Percentiles rank a stretch among this genome's conserved stretches.
These are phyloP conservation scores for Eumerus sabulonum DNA, from an alignment of 2,888 invertebrate genomes.

Conservation along the genomic window DNA sequence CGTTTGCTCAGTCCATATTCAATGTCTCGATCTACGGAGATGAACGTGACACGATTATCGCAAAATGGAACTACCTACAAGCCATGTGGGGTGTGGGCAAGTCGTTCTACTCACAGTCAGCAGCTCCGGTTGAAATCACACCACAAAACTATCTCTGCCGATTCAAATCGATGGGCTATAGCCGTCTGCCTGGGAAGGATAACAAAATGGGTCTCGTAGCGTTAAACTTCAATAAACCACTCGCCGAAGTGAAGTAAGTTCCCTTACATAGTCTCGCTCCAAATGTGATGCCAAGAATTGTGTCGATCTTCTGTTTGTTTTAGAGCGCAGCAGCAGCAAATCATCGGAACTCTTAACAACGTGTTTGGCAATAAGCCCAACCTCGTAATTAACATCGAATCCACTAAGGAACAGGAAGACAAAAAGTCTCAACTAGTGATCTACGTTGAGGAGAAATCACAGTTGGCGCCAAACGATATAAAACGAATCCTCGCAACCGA, in stretches of 20 bases:
- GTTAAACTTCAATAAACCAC: constrained; percentile 89
- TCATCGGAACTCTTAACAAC: constrained; percentile 83
- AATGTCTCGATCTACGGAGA: constrained; percentile 94
- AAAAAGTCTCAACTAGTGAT: constrained; percentile 88
- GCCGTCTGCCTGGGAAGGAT: constrained; percentile 89
- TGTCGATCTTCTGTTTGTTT: neutral
- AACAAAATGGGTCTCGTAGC: constrained; percentile 95
- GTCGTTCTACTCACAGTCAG: constrained; percentile 88
- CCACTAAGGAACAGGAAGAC: constrained; percentile 88
- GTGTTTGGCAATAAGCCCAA: constrained; percentile 92
- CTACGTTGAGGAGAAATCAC: constrained; percentile 85
- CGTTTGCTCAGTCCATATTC: constrained; percentile 86
- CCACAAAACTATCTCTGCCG: constrained; percentile 94
- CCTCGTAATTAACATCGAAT: constrained; percentile 87
- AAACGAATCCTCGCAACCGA: constrained; percentile 87
- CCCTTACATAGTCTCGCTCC: neutral
- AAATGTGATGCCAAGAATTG: neutral
- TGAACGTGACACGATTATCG: constrained; percentile 94
- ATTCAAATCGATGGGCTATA: constrained; percentile 97
- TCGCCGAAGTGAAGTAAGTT: constrained; percentile 87
- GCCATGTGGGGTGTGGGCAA: constrained; percentile 82
- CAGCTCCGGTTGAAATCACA: constrained; percentile 88
- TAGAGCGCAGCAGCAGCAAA: constrained; percentile 85
- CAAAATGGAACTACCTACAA: constrained; percentile 96
- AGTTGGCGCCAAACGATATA: constrained; percentile 82